phyloP scores from a whole-genome alignment of 2,113 vertebrate species.

The Sinocyclocheilus anophthalmus region DNA sequence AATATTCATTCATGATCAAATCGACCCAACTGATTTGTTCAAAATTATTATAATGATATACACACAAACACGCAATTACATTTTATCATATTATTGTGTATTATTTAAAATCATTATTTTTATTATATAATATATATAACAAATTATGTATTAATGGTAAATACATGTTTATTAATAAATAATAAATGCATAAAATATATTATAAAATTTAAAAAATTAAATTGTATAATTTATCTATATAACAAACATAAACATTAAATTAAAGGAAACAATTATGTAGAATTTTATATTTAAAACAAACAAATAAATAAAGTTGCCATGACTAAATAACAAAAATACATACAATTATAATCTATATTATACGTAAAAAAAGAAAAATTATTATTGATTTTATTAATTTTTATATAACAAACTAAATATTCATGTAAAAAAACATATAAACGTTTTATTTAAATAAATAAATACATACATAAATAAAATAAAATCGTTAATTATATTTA shows the following conservation, averaged over 20 bases:
- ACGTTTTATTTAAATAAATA: not conserved
- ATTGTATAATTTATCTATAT: not conserved
- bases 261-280: not conserved
- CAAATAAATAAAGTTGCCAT: no score
- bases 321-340: no score
- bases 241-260: not conserved
- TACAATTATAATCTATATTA: no score
- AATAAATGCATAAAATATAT: no score
- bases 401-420: not conserved
- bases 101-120: no score
- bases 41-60: not conserved
- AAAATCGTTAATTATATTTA: not conserved
- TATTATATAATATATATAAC: no score
- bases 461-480: not conserved
- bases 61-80: not conserved
- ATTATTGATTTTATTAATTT: no score
- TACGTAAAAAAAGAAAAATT: no score
- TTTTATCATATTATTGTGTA: not conserved
- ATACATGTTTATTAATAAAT: no score
- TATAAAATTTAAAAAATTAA: no score
- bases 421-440: not conserved
- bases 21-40: not conserved
- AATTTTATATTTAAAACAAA: not conserved
- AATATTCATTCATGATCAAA: slow-evolving; percentile 3
- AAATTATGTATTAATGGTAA: no score